These are phyloP conservation scores for Macaria notata DNA, from an alignment of 2,888 invertebrate genomes.

Conservation along the genomic window DNA sequence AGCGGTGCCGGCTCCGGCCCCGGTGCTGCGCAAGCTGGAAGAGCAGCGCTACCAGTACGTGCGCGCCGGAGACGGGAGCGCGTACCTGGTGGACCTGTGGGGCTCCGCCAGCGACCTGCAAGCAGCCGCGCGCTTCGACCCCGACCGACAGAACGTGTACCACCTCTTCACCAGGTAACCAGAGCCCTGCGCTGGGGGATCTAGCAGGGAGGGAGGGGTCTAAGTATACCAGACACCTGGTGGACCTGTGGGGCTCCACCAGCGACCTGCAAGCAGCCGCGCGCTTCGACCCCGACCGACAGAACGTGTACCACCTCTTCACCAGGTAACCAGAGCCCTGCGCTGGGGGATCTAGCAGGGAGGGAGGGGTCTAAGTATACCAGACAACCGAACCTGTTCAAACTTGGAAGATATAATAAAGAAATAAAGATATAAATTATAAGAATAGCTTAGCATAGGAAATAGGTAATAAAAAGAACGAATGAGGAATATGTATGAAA, in stretches of 20 bases:
- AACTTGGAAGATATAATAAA: too few relatives aligned
- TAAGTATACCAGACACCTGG: background rate
- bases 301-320: background rate
- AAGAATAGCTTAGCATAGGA: too few relatives aligned
- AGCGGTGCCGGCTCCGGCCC: constrained; percentile 21
- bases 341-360: too few relatives aligned
- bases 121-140: constrained; percentile 34
- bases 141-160: constrained; percentile 44
- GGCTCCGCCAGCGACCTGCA: constrained; percentile 33
- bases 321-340: too few relatives aligned
- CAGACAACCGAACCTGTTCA: too few relatives aligned
- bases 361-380: too few relatives aligned
- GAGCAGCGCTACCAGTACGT: constrained; percentile 41
- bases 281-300: background rate
- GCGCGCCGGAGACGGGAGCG: constrained; percentile 33
- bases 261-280: too few relatives aligned
- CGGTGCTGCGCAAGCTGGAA: constrained; percentile 28
- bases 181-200: background rate
- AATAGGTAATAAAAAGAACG: too few relatives aligned
- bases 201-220: background rate
- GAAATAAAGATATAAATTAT: too few relatives aligned
- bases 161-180: constrained; percentile 50
- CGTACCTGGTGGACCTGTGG: constrained; percentile 45
- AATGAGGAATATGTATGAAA: too few relatives aligned
- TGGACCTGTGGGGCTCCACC: background rate